Evolutionary conservation across 2,888 invertebrate genomes (phyloP), one percentile per base, ranked within the genome.

Genomic region (Stenodera caucasica): DNA sequence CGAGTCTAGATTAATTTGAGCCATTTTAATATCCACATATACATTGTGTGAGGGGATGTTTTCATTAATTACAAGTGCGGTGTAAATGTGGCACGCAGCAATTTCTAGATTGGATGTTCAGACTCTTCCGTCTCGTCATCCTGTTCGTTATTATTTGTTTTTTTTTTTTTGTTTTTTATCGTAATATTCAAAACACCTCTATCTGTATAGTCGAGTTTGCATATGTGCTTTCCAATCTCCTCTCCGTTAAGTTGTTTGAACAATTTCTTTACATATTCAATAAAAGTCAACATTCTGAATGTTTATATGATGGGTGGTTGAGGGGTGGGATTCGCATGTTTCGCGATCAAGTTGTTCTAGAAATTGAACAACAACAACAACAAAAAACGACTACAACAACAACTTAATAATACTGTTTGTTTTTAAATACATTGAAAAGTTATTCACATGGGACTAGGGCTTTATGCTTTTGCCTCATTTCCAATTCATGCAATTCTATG

Each of bases 41-140:
- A 61, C 56, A n/a, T n/a, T n/a, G 58, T 61, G 58, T 12, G 53
- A 40, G 18, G 51, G 49, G 53, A n/a, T 61, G 64, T 64, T 64
- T 64, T 40, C 61, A 61, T 64, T 64, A 61, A 61, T 64, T 64
- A 58, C 58, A 57, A 61, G 53, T 58, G 58, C 58, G 54, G 59
- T 61, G 58, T 61, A 58, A 64, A 64, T 58, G 64, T 61, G 57
- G 56, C 56, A 58, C 56, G 50, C 53, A 60, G 61, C 64, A 64
- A 61, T 64, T 56, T 61, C 61, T 60, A 58, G 53, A 61, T 61
- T 63, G 60, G 63, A 60, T 63, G 60, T 60, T 55, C 53, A 37
- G 2, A 37, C 14, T 33, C 58, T 52, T 49, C 57, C 49, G 29
- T 49, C 35, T 55, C 61, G 40, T 54, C 51, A 15, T 49, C 49